A percentile compares a stretch with the other conserved stretches of the same genome.
Evolutionary conservation across 2,113 vertebrate genomes (phyloP).

Genomic region (Gobiocypris rarus): DNA sequence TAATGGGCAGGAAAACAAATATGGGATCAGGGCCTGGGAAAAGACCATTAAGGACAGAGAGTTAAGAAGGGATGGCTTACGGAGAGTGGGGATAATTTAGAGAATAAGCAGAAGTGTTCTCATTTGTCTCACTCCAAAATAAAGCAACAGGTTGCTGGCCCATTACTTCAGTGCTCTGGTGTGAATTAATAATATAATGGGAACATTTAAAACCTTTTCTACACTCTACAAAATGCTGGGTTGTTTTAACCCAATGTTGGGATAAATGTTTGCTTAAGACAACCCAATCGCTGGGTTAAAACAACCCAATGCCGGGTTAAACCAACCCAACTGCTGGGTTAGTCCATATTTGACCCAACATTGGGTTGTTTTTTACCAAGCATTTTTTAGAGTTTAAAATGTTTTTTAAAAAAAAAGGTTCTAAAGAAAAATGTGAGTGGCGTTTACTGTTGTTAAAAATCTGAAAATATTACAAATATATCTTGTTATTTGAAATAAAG

Average conservation of each 20-base stretch:
- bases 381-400: too few species aligned
- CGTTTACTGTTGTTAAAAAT: not conserved
- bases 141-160: not conserved
- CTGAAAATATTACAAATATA: not conserved
- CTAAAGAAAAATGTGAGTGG: too few species aligned
- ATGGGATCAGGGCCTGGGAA: not conserved
- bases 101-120: not conserved
- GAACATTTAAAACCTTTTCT: not conserved
- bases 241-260: too few species aligned
- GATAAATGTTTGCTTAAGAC: too few species aligned
- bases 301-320: too few species aligned
- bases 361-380: too few species aligned
- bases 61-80: not conserved
- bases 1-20: slow-evolving; percentile 16
- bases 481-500: not conserved
- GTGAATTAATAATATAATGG: not conserved
- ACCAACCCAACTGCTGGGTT: too few species aligned
- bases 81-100: not conserved
- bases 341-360: too few species aligned
- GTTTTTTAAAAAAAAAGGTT: not conserved
- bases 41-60: slow-evolving; percentile 4
- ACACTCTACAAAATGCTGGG: too few species aligned
- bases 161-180: too few species aligned
- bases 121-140: slow-evolving; percentile 1
- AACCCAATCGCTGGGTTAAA: too few species aligned